Conservation (phyloP, 2,113 vertebrate species). For the Menidia beryllina region DNA sequence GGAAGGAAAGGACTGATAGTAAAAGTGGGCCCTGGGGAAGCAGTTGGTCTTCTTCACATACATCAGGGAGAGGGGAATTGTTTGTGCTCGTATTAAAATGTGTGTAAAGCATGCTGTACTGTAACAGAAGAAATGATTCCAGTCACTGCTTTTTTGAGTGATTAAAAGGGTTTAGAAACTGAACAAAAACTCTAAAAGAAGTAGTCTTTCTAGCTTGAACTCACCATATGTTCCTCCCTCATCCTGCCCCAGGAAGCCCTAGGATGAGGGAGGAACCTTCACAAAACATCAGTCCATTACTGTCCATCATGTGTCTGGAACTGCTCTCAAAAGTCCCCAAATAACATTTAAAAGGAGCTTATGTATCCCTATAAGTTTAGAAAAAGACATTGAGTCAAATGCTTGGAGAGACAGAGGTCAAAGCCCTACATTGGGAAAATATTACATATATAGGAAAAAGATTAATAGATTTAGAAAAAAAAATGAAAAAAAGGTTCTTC, state of each 20-base stretch:
- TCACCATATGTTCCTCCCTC: conserved; percentile 7
- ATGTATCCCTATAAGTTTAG: neutral
- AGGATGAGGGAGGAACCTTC: conserved; percentile 11
- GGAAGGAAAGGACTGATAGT: too few species aligned
- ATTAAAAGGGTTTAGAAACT: conserved; percentile 15
- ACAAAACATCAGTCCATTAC: conserved; percentile 19
- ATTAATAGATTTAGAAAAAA: too few species aligned
- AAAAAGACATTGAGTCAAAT: neutral
- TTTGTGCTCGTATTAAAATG: neutral
- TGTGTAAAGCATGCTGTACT: conserved; percentile 29
- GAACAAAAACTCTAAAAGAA: neutral
- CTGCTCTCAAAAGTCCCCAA: neutral
- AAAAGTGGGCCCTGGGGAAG: neutral
- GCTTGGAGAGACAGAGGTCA: neutral
- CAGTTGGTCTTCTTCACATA: neutral
- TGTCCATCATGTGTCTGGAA: neutral
- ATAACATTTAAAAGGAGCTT: neutral
- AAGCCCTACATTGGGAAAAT: neutral
- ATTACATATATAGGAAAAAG: neutral
- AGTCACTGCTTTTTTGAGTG: neutral
- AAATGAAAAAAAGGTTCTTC: too few species aligned
- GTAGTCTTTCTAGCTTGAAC: neutral
- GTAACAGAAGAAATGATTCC: conserved; percentile 33
- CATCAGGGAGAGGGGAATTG: neutral
- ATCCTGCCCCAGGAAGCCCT: conserved; percentile 24